Percentiles rank a stretch among this genome's conserved stretches.
phyloP scores from a whole-genome alignment of 2,113 vertebrate genomes.

The Pelobates fuscus region DNA sequence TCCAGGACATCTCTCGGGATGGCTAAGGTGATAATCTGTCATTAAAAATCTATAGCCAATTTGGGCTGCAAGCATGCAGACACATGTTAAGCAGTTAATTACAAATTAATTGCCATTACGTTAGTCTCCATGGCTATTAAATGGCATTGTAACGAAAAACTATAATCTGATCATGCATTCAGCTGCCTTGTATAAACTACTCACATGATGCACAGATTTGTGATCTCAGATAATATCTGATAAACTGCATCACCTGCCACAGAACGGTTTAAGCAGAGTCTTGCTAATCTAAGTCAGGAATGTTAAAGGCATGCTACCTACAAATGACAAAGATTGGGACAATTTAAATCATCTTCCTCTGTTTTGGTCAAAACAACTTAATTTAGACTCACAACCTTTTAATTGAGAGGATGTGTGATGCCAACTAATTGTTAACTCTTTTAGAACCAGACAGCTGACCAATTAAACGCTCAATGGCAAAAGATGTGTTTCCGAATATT shows the following conservation, averaged over 20 bases:
- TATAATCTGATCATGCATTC: slow-evolving; percentile 30
- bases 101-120: slow-evolving; percentile 5
- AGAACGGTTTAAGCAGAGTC: background rate
- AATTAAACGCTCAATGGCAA: no score
- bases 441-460: no score
- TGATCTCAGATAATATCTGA: background rate
- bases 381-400: no score
- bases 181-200: background rate
- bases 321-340: no score
- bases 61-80: slow-evolving; percentile 25
- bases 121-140: slow-evolving; percentile 19
- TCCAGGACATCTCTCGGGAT: background rate
- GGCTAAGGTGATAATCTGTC: background rate
- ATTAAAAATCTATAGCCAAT: background rate
- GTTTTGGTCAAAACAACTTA: background rate
- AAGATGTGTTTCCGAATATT: no score
- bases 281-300: background rate
- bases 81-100: slow-evolving; percentile 25
- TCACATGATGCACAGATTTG: background rate
- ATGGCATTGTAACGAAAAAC: slow-evolving; percentile 26
- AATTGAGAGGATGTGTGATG: background rate
- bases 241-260: background rate
- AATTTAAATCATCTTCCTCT: background rate
- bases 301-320: background rate
- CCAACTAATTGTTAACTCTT: no score